A percentile compares a stretch with the other conserved stretches of the same genome.
These are phyloP conservation scores for Drosophila littoralis DNA, from an alignment of 1,140 invertebrate genomes.

Conservation along the genomic window DNA sequence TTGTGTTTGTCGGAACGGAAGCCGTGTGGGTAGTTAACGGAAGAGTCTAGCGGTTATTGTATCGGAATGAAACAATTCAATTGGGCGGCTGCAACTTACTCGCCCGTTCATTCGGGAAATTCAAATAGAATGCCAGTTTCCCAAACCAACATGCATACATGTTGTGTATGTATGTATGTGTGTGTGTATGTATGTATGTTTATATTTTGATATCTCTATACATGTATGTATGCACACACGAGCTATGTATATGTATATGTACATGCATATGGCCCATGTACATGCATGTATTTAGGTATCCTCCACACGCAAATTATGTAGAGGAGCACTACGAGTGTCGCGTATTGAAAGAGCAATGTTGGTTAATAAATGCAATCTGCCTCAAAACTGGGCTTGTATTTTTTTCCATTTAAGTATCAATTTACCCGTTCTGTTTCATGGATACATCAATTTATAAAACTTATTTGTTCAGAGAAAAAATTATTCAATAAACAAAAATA, in stretches of 20 bases:
- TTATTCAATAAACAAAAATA: slow-evolving; percentile 2
- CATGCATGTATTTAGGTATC: no score
- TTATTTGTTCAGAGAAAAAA: not conserved
- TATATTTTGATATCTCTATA: not conserved
- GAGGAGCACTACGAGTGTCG: no score
- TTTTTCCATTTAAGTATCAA: no score
- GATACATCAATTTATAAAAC: slow-evolving; percentile 6
- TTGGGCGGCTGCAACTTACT: slow-evolving; percentile 51
- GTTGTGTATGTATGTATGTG: slow-evolving; percentile 9
- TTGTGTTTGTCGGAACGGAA: slow-evolving; percentile 56
- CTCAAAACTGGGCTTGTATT: no score
- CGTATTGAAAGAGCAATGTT: no score
- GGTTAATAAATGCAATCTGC: no score
- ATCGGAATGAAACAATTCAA: slow-evolving; percentile 74
- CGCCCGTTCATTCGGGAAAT: slow-evolving; percentile 35
- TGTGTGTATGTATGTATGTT: slow-evolving; percentile 3
- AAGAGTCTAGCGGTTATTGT: slow-evolving; percentile 66
- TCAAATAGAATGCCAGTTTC: slow-evolving; percentile 37
- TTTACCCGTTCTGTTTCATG: no score
- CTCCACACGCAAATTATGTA: no score
- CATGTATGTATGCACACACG: not conserved
- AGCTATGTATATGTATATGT: no score
- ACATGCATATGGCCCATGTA: no score
- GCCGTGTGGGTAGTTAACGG: slow-evolving; percentile 65
- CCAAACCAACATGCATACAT: slow-evolving; percentile 10